These are phyloP conservation scores for Drosophila leonis DNA, from an alignment of 2,888 invertebrate genomes.

Conservation along the genomic window DNA sequence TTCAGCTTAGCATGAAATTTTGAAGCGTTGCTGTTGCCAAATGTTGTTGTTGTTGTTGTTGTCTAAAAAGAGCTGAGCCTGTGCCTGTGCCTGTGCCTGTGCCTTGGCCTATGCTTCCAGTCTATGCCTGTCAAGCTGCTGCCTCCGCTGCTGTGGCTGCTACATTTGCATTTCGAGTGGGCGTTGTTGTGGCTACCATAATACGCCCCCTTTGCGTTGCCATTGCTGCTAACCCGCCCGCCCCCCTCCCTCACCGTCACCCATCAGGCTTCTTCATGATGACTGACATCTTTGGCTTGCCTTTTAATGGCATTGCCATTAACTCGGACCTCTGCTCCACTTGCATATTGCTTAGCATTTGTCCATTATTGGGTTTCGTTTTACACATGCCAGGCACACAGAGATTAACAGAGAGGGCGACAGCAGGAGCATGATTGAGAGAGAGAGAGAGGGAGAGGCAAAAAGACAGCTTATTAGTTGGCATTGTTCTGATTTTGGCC, in stretches of 20 bases:
- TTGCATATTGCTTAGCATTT: conserved; percentile 47
- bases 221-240: background rate
- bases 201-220: conserved; percentile 39
- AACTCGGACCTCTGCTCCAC: conserved; percentile 40
- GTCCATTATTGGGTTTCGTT: conserved; percentile 48
- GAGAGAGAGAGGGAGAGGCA: conserved; percentile 11
- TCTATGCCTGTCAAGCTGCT: conserved; percentile 30
- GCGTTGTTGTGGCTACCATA: conserved; percentile 55
- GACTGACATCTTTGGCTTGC: conserved; percentile 59
- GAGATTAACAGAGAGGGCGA: conserved; percentile 3
- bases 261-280: conserved; percentile 15
- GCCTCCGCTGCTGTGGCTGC: conserved; percentile 6
- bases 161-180: conserved; percentile 55
- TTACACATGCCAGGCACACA: conserved; percentile 26
- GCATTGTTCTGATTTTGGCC: conserved; percentile 63
- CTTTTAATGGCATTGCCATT: conserved; percentile 63
- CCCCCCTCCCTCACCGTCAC: too few species aligned
- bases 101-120: conserved; percentile 15
- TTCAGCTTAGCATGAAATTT: conserved; percentile 82
- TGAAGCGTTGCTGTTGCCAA: conserved; percentile 75
- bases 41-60: conserved; percentile 35
- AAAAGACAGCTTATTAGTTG: conserved; percentile 69
- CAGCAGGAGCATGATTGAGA: background rate
- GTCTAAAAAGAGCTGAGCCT: conserved; percentile 17
- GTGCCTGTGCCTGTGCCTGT: conserved; percentile 17